These are phyloP conservation scores for Tetramorium parvispinum DNA, from an alignment of 1,140 invertebrate species.

Conservation along the genomic window DNA sequence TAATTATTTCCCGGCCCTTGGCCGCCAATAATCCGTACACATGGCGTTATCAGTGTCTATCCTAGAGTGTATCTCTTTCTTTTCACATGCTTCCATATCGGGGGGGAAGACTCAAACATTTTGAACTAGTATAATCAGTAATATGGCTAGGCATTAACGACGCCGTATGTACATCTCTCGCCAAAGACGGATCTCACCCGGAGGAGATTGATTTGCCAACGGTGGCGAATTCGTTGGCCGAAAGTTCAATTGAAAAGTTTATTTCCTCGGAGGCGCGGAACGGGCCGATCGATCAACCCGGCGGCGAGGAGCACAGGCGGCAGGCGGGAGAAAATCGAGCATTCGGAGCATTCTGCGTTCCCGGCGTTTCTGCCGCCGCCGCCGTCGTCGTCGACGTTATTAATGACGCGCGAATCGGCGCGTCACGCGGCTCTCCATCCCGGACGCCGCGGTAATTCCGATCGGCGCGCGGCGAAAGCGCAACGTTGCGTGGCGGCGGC, in stretches of 20 bases:
- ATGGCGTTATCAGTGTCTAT: too few species aligned
- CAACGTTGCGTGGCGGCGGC: conserved; percentile 9
- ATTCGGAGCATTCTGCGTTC: too few species aligned
- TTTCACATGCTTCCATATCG: too few species aligned
- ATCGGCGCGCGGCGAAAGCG: conserved; percentile 13
- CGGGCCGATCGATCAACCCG: conserved; percentile 37
- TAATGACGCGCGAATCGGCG: not conserved
- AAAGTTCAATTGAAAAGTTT: conserved; percentile 31
- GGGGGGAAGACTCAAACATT: too few species aligned
- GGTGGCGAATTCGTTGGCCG: not conserved
- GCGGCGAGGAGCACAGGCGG: too few species aligned
- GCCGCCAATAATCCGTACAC: not conserved
- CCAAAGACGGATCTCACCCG: not conserved
- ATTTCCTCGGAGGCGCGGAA: conserved; percentile 21
- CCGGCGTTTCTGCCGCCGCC: too few species aligned
- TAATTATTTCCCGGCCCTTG: not conserved
- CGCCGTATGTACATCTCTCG: too few species aligned
- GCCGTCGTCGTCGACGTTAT: too few species aligned
- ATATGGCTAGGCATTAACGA: too few species aligned
- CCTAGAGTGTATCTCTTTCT: too few species aligned
- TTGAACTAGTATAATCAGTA: too few species aligned
- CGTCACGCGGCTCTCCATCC: not conserved
- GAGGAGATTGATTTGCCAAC: conserved; percentile 12
- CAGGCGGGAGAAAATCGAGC: too few species aligned
- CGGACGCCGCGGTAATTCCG: not conserved